A percentile compares a stretch with the other conserved stretches of the same genome.
phyloP scores from a whole-genome alignment of 1,140 invertebrate species.

The Zaprionus capensis region DNA sequence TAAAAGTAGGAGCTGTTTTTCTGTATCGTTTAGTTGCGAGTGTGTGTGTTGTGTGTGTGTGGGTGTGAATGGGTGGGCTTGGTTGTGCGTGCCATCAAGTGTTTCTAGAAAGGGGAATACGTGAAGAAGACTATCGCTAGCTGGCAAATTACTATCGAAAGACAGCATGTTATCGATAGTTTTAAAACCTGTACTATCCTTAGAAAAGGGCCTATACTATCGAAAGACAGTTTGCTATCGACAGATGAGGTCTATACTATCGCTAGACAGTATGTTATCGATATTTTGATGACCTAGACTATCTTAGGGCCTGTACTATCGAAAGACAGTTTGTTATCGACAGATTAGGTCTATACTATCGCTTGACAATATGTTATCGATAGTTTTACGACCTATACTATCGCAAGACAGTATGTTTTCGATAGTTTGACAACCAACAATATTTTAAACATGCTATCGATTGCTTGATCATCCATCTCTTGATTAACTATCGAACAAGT shows the following conservation, averaged over 20 bases:
- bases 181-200: background rate
- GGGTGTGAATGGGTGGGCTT: slow-evolving; percentile 5
- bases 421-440: too few species aligned
- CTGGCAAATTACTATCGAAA: background rate
- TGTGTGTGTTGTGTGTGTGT: slow-evolving; percentile 19
- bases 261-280: too few species aligned
- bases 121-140: background rate
- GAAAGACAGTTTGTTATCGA: background rate
- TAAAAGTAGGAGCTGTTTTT: slow-evolving; percentile 23
- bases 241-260: background rate
- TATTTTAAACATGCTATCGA: too few species aligned
- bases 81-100: background rate
- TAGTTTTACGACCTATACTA: too few species aligned
- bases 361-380: too few species aligned
- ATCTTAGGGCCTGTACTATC: background rate
- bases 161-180: background rate
- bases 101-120: background rate
- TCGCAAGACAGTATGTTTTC: too few species aligned
- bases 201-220: background rate
- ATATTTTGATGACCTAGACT: too few species aligned
- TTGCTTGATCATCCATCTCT: too few species aligned
- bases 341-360: too few species aligned
- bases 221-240: background rate
- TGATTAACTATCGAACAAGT: background rate
- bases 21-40: slow-evolving; percentile 1